These are phyloP conservation scores for Euphonia xanthogaster DNA, from an alignment of 2,797 vertebrate genomes.

Conservation along the genomic window DNA sequence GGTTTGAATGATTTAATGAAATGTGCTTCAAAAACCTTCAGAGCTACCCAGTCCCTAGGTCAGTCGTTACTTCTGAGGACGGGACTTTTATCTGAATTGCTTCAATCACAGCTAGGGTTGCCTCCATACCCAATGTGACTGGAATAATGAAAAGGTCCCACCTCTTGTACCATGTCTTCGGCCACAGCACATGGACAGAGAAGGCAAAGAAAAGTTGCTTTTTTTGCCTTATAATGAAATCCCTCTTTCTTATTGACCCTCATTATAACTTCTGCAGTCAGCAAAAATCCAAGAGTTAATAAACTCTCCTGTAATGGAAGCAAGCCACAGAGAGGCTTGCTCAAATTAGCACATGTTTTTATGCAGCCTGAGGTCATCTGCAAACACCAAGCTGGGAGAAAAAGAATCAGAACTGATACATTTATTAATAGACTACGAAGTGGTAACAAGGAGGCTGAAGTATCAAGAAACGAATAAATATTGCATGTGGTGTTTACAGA, in stretches of 20 bases:
- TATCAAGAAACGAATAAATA: conserved; percentile 70
- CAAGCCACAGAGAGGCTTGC: not conserved
- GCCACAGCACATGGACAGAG: not conserved
- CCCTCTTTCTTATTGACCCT: not conserved
- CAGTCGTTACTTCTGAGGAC: not conserved
- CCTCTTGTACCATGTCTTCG: not conserved
- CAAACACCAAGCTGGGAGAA: conserved; percentile 26
- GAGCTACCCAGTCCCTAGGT: not conserved
- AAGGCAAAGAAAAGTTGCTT: not conserved
- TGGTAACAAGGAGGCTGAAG: conserved; percentile 24
- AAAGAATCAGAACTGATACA: not conserved
- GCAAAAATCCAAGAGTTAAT: not conserved
- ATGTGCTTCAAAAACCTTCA: not conserved
- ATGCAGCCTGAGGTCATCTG: conserved; percentile 27
- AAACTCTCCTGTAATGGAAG: not conserved
- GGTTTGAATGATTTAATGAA: not conserved
- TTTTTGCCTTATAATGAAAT: not conserved
- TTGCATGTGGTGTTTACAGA: conserved; percentile 46
- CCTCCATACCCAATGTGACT: not conserved
- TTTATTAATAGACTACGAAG: conserved; percentile 58
- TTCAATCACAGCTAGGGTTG: not conserved
- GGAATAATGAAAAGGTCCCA: not conserved
- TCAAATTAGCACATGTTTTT: not conserved
- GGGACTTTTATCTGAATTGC: not conserved
- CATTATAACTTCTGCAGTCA: not conserved